These are phyloP conservation scores for Anniella stebbinsi DNA, from an alignment of 2,797 vertebrate genomes.

Conservation along the genomic window DNA sequence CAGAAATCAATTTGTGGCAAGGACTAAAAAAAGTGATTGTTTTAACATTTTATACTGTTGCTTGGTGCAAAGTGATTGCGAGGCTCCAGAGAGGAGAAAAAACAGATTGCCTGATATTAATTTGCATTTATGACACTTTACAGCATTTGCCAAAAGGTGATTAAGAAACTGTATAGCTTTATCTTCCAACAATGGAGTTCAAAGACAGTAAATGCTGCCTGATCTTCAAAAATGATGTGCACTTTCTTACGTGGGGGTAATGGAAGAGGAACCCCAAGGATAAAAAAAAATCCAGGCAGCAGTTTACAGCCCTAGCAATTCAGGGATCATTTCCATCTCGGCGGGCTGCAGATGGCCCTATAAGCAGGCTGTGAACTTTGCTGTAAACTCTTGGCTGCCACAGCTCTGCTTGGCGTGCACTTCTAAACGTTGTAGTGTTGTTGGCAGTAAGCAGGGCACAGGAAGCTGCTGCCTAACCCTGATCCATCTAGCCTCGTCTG, in stretches of 20 bases:
- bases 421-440: not conserved
- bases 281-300: too few relatives aligned
- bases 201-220: too few relatives aligned
- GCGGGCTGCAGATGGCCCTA: too few relatives aligned
- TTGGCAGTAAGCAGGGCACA: too few relatives aligned
- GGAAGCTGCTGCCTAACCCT: too few relatives aligned
- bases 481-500: too few relatives aligned
- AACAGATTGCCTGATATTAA: constrained; percentile 68
- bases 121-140: constrained; percentile 78
- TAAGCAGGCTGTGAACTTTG: too few relatives aligned
- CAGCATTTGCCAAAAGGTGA: constrained; percentile 67
- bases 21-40: constrained; percentile 42
- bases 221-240: too few relatives aligned
- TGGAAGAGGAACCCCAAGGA: not conserved
- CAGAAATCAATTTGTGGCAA: constrained; percentile 47
- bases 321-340: too few relatives aligned
- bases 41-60: constrained; percentile 27
- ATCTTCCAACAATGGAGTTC: not conserved
- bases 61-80: constrained; percentile 21
- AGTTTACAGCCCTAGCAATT: too few relatives aligned
- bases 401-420: not conserved
- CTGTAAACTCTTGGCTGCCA: not conserved
- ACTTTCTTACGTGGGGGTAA: too few relatives aligned
- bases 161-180: constrained; percentile 65
- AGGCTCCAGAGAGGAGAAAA: constrained; percentile 41